These are phyloP conservation scores for Acleris sparsana DNA, from an alignment of 2,888 invertebrate genomes.

Conservation along the genomic window DNA sequence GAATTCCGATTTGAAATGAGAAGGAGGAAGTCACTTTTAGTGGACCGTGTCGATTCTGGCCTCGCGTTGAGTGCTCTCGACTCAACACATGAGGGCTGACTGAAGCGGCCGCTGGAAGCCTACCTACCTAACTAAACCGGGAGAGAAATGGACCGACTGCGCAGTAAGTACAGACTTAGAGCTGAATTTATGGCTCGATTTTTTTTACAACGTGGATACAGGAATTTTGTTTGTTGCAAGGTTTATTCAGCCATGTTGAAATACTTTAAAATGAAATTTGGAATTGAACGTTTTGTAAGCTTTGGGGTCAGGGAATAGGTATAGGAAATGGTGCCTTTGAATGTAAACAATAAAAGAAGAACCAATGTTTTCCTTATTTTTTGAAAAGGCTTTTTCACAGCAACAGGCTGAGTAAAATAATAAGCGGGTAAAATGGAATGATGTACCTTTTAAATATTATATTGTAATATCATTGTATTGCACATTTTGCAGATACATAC, in stretches of 20 bases:
- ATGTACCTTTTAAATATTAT: no score
- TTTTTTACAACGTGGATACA: slow-evolving; percentile 59
- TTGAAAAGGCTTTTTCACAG: not conserved
- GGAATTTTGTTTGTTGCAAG: slow-evolving; percentile 42
- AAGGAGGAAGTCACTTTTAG: slow-evolving; percentile 43
- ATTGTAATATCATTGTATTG: not conserved
- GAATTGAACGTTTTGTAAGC: slow-evolving; percentile 23
- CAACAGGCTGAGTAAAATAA: not conserved
- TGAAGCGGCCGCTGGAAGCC: slow-evolving; percentile 51
- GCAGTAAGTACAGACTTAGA: slow-evolving; percentile 67
- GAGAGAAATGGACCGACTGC: slow-evolving; percentile 65
- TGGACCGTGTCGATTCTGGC: slow-evolving; percentile 54
- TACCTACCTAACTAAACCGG: slow-evolving; percentile 44
- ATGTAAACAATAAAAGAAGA: slow-evolving; percentile 21
- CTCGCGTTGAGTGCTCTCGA: slow-evolving; percentile 69
- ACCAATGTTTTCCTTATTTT: slow-evolving; percentile 13
- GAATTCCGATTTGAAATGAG: slow-evolving; percentile 21
- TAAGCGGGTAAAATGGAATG: not conserved
- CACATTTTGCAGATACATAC: not conserved
- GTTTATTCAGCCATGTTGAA: slow-evolving; percentile 40
- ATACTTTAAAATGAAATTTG: slow-evolving; percentile 32
- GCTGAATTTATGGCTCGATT: slow-evolving; percentile 55
- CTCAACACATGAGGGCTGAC: slow-evolving; percentile 67
- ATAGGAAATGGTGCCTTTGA: slow-evolving; percentile 26
- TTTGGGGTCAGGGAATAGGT: slow-evolving; percentile 20